Evolutionary conservation across 2,888 invertebrate species (phyloP).

Genomic region (Mimas tiliae): DNA sequence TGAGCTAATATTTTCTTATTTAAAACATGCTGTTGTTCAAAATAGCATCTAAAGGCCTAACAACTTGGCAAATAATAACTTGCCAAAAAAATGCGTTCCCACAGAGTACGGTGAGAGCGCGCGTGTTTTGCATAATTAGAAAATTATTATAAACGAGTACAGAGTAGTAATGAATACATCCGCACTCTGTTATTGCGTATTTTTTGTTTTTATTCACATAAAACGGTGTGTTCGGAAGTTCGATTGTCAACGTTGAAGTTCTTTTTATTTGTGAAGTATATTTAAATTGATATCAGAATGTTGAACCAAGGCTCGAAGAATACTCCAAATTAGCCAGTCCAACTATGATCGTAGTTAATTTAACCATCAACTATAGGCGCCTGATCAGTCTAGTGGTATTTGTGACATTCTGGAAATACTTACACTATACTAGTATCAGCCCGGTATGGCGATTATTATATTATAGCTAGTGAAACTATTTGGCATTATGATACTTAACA

Average conservation of each 20-base stretch:
- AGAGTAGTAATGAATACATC: background rate
- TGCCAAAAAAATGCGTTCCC: conserved; percentile 55
- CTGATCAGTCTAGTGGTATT: no score
- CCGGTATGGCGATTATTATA: no score
- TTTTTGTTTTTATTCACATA: background rate
- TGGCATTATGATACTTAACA: no score
- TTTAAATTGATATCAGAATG: no score
- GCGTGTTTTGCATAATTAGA: conserved; percentile 25
- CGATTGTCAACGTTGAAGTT: background rate
- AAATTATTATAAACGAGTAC: conserved; percentile 21
- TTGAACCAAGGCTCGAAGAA: no score
- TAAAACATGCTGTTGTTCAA: background rate
- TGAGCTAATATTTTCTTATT: background rate
- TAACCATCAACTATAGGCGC: no score
- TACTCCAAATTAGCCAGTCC: no score
- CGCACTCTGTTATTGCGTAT: conserved; percentile 10
- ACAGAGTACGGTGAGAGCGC: conserved; percentile 43
- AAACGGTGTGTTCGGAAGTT: conserved; percentile 10
- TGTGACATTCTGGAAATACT: no score
- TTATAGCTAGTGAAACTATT: no score
- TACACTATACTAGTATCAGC: no score
- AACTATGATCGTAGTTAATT: no score
- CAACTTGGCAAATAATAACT: background rate
- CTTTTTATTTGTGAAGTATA: background rate
- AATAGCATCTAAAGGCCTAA: background rate